Conservation (phyloP, 2,113 vertebrate species). For the Gambusia holbrooki region DNA sequence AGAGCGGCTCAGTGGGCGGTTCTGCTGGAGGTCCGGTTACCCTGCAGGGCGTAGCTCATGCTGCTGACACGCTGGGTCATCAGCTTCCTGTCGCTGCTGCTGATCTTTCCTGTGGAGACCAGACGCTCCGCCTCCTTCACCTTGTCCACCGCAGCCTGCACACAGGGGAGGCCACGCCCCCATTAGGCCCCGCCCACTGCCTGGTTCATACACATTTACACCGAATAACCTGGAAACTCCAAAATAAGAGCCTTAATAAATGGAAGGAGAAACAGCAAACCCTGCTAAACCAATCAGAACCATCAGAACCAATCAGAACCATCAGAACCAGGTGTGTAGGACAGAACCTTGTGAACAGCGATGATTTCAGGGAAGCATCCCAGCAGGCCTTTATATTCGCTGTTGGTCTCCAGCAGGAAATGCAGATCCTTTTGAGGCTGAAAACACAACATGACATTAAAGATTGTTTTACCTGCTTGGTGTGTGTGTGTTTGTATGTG, state of each 20-base stretch:
- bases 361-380: constrained; percentile 95
- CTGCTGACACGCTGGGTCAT: constrained; percentile 87
- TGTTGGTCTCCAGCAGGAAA: constrained; percentile 94
- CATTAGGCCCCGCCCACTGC: neutral
- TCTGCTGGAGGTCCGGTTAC: constrained; percentile 18
- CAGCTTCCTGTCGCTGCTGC: constrained; percentile 82
- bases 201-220: neutral
- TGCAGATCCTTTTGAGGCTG: constrained; percentile 94
- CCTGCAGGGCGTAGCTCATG: constrained; percentile 56
- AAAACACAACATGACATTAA: neutral
- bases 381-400: constrained; percentile 92
- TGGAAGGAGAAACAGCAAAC: too few relatives aligned
- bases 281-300: too few relatives aligned
- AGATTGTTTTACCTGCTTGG: neutral
- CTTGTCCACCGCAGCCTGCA: constrained; percentile 90
- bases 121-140: constrained; percentile 92
- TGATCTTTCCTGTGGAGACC: constrained; percentile 89
- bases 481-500: neutral
- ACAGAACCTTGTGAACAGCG: constrained; percentile 89
- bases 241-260: neutral
- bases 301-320: too few relatives aligned
- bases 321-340: neutral
- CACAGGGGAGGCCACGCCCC: constrained; percentile 5
- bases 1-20: neutral
- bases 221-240: neutral